Base-by-base conservation (phyloP, 2,888 invertebrate genomes). In the Oithona nana region DNA sequence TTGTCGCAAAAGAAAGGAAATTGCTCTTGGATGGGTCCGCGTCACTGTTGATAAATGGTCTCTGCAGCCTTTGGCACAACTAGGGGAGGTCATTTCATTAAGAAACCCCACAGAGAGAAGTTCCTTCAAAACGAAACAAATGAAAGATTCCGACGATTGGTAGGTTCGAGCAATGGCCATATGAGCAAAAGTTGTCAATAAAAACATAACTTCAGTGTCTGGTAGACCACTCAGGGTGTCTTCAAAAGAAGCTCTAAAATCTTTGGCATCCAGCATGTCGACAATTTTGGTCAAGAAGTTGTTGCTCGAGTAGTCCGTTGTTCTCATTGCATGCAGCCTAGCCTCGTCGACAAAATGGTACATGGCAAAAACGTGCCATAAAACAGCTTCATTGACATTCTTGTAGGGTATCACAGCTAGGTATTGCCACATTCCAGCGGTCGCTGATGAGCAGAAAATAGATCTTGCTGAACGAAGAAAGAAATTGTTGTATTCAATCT, bases 161-260 rank as follows among this genome's bases (percentile, higher is more conserved):
- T n/a, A 70, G 54, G 71, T 70, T 65, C 86, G 76, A 2, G 81
- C 79, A 69, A 83, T 74, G 13, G 83, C 84, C 83, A 88, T 86
- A 71, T 84, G 85, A 52, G 84, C 82, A 70, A 86, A 82, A 1
- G 86, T 81, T 64, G 85, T 85, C 58, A 88, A 71, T 56, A 87
- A 74, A 73, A 84, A 87, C 70, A 84, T 83, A 58, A 82, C 79
- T 71, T 88, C 86, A 61, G 83, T 83, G 54, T 39, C 39, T 16
- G 39, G 39, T 11, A 39, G 39, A 6, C 39, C 39, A 39, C 39
- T 39, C 39, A 39, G 39, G 16, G 39, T 39, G 16, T 82, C 81
- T 1, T 60, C 60, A 28, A 57, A 28, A 16, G 60, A 49, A 3
- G 31, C 60, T 51, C 24, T 13, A 60, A 39, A 60, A 3, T 60